Percentiles rank a stretch among this genome's conserved stretches.
These are phyloP conservation scores for Eilema sororculum DNA, from an alignment of 2,888 invertebrate genomes.

Conservation along the genomic window DNA sequence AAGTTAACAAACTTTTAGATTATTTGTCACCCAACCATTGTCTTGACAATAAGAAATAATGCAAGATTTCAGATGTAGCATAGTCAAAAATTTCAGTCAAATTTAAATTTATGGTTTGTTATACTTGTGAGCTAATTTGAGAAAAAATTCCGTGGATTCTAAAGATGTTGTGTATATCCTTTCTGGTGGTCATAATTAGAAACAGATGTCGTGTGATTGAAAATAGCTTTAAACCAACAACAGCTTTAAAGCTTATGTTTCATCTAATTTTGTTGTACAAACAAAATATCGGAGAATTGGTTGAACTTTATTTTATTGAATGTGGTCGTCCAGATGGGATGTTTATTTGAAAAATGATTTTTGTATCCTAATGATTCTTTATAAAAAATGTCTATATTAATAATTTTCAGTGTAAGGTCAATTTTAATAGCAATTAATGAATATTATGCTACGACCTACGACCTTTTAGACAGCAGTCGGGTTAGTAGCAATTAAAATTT, in stretches of 20 bases:
- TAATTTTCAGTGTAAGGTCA: too few species aligned
- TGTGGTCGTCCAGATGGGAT: not conserved
- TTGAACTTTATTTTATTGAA: not conserved
- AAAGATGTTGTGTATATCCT: not conserved
- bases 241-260: not conserved
- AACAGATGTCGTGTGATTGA: conserved; percentile 8
- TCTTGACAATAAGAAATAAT: too few species aligned
- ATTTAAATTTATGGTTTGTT: not conserved
- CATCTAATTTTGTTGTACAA: too few species aligned
- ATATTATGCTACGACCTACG: too few species aligned
- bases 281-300: not conserved
- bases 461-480: too few species aligned
- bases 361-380: not conserved
- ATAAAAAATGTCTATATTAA: too few species aligned
- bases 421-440: too few species aligned
- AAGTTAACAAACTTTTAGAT: too few species aligned
- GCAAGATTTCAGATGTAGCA: too few species aligned
- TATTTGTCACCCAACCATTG: too few species aligned
- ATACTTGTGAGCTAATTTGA: not conserved
- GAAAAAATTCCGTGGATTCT: not conserved
- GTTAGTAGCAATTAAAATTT: too few species aligned
- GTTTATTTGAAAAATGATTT: not conserved
- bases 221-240: not conserved
- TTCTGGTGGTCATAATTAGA: conserved; percentile 8
- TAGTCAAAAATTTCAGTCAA: too few species aligned